Percentiles rank a stretch among this genome's conserved stretches.
phyloP scores from a whole-genome alignment of 2,888 invertebrate genomes.

The Troides aeacus region DNA sequence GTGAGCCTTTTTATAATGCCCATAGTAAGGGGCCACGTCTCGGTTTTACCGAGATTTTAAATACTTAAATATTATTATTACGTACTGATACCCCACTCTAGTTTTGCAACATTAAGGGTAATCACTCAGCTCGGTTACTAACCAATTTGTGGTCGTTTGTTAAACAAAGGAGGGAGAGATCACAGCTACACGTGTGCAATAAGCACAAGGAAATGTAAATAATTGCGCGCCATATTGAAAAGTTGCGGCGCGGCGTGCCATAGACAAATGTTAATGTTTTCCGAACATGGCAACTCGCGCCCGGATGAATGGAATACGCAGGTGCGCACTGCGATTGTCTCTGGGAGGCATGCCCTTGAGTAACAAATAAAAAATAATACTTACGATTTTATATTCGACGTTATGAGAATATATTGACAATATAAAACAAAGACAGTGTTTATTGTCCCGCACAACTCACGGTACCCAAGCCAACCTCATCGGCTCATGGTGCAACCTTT shows the following conservation, averaged over 20 bases:
- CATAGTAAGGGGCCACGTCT: too few relatives aligned
- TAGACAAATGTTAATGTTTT: constrained; percentile 37
- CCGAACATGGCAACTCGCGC: constrained; percentile 36
- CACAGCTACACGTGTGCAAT: constrained; percentile 33
- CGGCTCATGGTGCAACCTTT: too few relatives aligned
- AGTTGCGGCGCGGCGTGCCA: constrained; percentile 31
- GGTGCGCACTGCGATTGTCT: constrained; percentile 42
- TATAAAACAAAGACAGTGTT: background rate
- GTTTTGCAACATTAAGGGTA: background rate
- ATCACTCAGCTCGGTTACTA: background rate
- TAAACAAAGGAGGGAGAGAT: constrained; percentile 18
- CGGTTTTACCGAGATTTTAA: too few relatives aligned
- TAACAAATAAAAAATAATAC: constrained; percentile 25
- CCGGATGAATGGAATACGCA: constrained; percentile 58
- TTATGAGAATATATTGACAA: constrained; percentile 15
- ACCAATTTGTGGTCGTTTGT: background rate
- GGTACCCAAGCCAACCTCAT: too few relatives aligned
- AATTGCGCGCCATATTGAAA: constrained; percentile 36
- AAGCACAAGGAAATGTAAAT: constrained; percentile 35
- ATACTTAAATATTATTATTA: too few relatives aligned
- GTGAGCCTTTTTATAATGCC: too few relatives aligned
- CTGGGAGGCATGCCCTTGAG: constrained; percentile 28
- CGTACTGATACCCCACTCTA: background rate
- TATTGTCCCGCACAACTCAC: background rate
- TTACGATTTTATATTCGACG: constrained; percentile 14